A percentile compares a stretch with the other conserved stretches of the same genome.
These are phyloP conservation scores for Xestoiulus laeticollis DNA, from an alignment of 2,888 invertebrate genomes.

Conservation along the genomic window DNA sequence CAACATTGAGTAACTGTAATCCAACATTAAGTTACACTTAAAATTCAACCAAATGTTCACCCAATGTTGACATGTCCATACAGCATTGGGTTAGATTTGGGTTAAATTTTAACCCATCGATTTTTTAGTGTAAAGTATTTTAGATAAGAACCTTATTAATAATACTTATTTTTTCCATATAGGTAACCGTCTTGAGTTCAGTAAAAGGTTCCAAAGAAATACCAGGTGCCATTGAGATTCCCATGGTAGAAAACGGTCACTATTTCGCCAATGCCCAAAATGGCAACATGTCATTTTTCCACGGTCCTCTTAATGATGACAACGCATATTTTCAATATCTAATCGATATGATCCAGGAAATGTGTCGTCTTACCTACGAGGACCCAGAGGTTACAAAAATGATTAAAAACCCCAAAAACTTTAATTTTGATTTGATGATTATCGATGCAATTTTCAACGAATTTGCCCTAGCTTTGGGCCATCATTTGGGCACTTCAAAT, in stretches of 20 bases:
- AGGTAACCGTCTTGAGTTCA: neutral
- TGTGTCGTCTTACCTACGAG: neutral
- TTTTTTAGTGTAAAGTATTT: too few species aligned
- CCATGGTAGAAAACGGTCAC: neutral
- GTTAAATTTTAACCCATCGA: too few species aligned
- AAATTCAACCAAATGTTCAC: too few species aligned
- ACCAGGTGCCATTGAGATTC: neutral
- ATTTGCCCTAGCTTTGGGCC: neutral
- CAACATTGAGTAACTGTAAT: too few species aligned
- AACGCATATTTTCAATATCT: neutral
- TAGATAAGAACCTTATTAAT: too few species aligned
- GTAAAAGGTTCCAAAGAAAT: neutral
- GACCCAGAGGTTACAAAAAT: constrained; percentile 34
- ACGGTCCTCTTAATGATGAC: neutral
- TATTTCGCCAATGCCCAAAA: neutral
- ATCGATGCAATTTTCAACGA: constrained; percentile 46
- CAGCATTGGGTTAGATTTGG: too few species aligned
- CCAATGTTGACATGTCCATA: too few species aligned
- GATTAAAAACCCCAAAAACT: neutral
- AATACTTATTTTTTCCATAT: too few species aligned
- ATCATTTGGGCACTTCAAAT: constrained; percentile 2
- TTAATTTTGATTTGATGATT: constrained; percentile 29
- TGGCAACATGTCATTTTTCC: constrained; percentile 36
- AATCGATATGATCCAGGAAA: neutral
- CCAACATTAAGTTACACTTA: too few species aligned